Percentiles rank a stretch among this genome's conserved stretches.
Evolutionary conservation across 2,888 invertebrate genomes (phyloP).

Genomic region (Choristoneura rosaceana): DNA sequence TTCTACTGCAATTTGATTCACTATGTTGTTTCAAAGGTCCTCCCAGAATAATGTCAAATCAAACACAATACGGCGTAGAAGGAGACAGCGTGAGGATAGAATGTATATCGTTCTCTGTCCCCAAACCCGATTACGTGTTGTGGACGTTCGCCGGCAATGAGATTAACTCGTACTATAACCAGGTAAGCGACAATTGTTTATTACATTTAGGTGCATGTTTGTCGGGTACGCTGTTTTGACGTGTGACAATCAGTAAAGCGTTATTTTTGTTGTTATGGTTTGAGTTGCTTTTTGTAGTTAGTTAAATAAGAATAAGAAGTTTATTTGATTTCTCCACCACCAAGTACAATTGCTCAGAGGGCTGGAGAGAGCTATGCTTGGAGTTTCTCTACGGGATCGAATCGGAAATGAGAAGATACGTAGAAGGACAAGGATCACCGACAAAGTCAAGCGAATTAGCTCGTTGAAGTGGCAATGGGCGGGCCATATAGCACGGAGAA

Average conservation of each 20-base stretch:
- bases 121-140: conserved; percentile 93
- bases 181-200: conserved; percentile 61
- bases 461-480: too few species aligned
- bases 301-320: too few species aligned
- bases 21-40: conserved; percentile 77
- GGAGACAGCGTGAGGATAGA: conserved; percentile 93
- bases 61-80: conserved; percentile 92
- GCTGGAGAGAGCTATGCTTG: too few species aligned
- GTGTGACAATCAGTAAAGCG: not conserved
- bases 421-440: too few species aligned
- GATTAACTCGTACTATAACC: conserved; percentile 89
- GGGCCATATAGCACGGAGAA: too few species aligned
- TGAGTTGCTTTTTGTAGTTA: too few species aligned
- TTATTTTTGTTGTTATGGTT: too few species aligned
- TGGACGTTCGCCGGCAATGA: conserved; percentile 95
- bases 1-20: conserved; percentile 19
- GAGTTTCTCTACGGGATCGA: too few species aligned
- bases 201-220: conserved; percentile 2
- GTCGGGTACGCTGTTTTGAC: conserved; percentile 38
- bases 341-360: too few species aligned
- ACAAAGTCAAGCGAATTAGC: too few species aligned
- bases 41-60: conserved; percentile 92
- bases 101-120: conserved; percentile 95
- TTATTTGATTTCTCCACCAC: too few species aligned
- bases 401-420: too few species aligned